Conservation (phyloP, 2,888 invertebrate genomes). For the Agrotis puta region DNA sequence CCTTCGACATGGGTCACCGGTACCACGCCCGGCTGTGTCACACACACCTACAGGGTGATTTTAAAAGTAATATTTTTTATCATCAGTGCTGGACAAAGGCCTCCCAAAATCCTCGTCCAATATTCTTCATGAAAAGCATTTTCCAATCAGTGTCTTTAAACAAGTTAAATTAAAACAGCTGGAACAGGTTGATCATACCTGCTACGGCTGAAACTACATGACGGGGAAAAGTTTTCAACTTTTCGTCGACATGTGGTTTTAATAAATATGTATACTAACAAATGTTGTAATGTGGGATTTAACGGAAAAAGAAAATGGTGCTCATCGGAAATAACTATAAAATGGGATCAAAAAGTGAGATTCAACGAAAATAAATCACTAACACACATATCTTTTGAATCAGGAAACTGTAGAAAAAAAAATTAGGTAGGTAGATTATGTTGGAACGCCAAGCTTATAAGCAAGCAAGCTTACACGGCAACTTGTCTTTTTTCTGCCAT, state of each 20-base stretch:
- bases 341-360: too few relatives aligned
- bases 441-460: not conserved
- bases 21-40: slow-evolving; percentile 65
- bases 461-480: slow-evolving; percentile 2
- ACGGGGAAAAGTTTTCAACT: not conserved
- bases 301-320: too few relatives aligned
- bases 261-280: too few relatives aligned
- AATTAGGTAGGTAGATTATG: too few relatives aligned
- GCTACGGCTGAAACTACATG: too few relatives aligned
- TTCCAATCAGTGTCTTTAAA: too few relatives aligned
- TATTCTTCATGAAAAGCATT: too few relatives aligned
- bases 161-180: not conserved
- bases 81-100: too few relatives aligned
- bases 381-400: too few relatives aligned
- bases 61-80: not conserved
- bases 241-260: not conserved
- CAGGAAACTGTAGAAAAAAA: not conserved
- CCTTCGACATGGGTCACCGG: slow-evolving; percentile 68
- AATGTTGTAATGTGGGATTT: too few relatives aligned
- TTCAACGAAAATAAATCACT: too few relatives aligned
- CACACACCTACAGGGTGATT: slow-evolving; percentile 53
- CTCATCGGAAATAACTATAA: too few relatives aligned
- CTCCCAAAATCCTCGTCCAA: not conserved
- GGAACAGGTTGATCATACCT: not conserved
- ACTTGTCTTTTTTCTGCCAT: not conserved